Evolutionary conservation across 1,140 invertebrate genomes (phyloP), one percentile per base, ranked within the genome.

Genomic region (Kradibia gibbosae): DNA sequence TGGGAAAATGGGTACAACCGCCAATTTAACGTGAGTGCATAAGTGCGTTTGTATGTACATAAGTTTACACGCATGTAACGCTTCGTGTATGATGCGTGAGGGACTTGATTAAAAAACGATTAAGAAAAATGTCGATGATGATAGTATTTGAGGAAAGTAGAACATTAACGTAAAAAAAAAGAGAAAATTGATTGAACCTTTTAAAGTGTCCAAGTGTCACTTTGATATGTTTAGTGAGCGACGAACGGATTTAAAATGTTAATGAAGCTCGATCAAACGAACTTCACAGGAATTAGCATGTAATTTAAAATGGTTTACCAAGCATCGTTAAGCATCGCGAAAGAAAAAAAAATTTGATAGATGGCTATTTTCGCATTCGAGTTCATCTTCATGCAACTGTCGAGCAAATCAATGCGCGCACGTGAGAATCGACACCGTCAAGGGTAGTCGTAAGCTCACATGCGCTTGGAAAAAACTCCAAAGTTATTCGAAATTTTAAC

Each of bases 1-100:
- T 89, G 88, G 86, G 87, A 88, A 89, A 88, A 88, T 88, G 85
- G 87, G 86, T 87, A 87, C 82, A 53, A 0, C 84, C 85, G 87
- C 84, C 85, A 89, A 88, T 88, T 88, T 89, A 86, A 87, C 84
- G 85, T 84, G 83, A 81, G 83, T 80, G 82, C 83, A 85, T 85
- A n/a, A n/a, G n/a, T n/a, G n/a, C n/a, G n/a, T n/a, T n/a, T n/a
- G n/a, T n/a, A n/a, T n/a, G n/a, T n/a, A n/a, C n/a, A n/a, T n/a
- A n/a, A n/a, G n/a, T n/a, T n/a, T n/a, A n/a, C n/a, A n/a, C n/a
- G n/a, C n/a, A n/a, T n/a, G n/a, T n/a, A 86, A 71, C 74, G 70
- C 79, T 71, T 83, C 25, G 8, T 28, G 82, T 82, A 84, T 79
- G 36, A 34, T n/a, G 82, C 86, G 83, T 11, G n/a, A 28, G 17